Percentiles rank a stretch among this genome's conserved stretches.
Evolutionary conservation across 2,113 vertebrate species (phyloP).

Genomic region (Meriones unguiculatus): DNA sequence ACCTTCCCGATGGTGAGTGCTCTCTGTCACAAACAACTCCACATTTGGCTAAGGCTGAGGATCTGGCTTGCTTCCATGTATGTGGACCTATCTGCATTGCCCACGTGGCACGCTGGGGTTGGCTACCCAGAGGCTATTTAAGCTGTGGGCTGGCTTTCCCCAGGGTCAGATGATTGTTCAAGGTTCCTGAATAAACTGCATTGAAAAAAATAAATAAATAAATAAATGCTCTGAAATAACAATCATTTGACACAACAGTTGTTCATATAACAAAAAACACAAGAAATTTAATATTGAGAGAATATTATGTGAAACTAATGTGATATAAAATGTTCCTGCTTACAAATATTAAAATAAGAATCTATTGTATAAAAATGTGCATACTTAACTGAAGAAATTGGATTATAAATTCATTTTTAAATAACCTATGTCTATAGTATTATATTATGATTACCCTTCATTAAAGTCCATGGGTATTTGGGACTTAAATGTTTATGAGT

Average conservation of each 20-base stretch:
- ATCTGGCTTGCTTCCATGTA: too few relatives aligned
- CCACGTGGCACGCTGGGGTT: too few relatives aligned
- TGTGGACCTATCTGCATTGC: too few relatives aligned
- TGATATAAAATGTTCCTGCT: conserved; percentile 19
- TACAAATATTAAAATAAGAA: conserved; percentile 41
- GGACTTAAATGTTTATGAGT: conserved; percentile 18
- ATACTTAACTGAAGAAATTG: not conserved
- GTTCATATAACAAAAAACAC: not conserved
- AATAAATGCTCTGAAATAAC: conserved; percentile 24
- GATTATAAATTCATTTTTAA: conserved; percentile 53
- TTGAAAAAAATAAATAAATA: too few relatives aligned
- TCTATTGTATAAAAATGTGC: conserved; percentile 38
- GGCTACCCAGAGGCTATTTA: too few relatives aligned
- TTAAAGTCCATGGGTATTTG: conserved; percentile 47
- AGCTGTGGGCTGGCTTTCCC: too few relatives aligned
- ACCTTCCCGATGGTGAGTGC: too few relatives aligned
- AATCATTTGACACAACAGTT: conserved; percentile 23
- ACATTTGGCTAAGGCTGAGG: too few relatives aligned
- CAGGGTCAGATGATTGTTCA: too few relatives aligned
- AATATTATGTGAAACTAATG: conserved; percentile 4
- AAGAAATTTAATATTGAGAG: conserved; percentile 31
- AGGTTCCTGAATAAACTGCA: too few relatives aligned
- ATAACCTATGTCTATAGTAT: not conserved
- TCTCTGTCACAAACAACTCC: too few relatives aligned
- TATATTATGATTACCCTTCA: conserved; percentile 22